phyloP scores from a whole-genome alignment of 2,888 invertebrate genomes.

The Parnassius apollo region DNA sequence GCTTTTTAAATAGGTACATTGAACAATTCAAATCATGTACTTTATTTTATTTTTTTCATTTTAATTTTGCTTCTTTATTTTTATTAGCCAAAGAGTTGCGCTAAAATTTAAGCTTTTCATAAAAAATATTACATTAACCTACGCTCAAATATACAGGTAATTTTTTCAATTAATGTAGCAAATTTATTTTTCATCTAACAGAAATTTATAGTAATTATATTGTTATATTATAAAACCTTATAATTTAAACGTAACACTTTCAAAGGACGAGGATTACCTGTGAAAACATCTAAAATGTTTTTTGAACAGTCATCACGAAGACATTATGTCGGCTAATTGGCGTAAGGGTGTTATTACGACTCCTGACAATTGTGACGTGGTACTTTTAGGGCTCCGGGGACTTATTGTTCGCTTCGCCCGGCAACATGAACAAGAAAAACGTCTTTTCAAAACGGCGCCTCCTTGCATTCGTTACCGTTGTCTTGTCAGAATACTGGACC shows the following conservation, averaged over 20 bases:
- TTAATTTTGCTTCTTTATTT: no score
- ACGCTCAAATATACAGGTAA: no score
- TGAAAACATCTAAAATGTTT: conserved; percentile 47
- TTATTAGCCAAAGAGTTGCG: no score
- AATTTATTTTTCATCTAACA: no score
- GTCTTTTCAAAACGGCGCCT: conserved; percentile 11
- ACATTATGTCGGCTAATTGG: conserved; percentile 59
- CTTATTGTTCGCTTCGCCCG: conserved; percentile 3
- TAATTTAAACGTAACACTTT: conserved; percentile 5
- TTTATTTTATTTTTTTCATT: no score
- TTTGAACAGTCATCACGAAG: conserved; percentile 48
- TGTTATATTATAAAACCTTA: neutral
- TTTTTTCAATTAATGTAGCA: no score
- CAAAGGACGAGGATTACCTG: conserved; percentile 30
- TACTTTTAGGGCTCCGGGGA: conserved; percentile 5
- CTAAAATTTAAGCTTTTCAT: no score
- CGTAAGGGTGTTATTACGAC: conserved; percentile 50
- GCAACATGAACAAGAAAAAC: conserved; percentile 3
- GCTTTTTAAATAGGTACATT: no score
- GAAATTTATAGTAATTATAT: no score
- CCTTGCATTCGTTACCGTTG: conserved; percentile 3
- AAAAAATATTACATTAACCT: no score
- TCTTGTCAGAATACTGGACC: conserved; percentile 13
- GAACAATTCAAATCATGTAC: no score
- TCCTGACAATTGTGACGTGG: conserved; percentile 43